Evolutionary conservation across 1,140 invertebrate genomes (phyloP).

Genomic region (Goniozus legneri): DNA sequence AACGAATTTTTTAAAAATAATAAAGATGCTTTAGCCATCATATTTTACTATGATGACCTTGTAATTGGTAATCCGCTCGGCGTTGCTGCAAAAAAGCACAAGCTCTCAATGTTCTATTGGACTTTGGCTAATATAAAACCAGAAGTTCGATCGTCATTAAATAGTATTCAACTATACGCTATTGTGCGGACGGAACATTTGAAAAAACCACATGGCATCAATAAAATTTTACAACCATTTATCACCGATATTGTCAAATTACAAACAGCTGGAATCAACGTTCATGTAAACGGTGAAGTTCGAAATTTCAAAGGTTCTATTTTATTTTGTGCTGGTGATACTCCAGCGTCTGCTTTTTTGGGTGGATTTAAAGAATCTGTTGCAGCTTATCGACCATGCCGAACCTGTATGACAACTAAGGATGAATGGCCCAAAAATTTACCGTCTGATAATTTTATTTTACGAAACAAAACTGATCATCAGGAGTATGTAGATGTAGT

Average conservation of each 20-base stretch:
- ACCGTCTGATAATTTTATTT: constrained; percentile 4
- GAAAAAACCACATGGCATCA: neutral
- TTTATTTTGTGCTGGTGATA: constrained; percentile 24
- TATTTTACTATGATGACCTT: constrained; percentile 9
- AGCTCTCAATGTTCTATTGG: constrained; percentile 6
- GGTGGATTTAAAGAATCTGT: constrained; percentile 29
- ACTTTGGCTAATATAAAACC: constrained; percentile 2
- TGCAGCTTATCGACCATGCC: constrained; percentile 21
- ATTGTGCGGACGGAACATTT: constrained; percentile 3
- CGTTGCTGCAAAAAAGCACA: neutral
- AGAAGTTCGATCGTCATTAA: neutral
- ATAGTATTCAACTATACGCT: constrained; percentile 4
- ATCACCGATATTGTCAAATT: constrained; percentile 7
- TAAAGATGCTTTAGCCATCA: constrained; percentile 12
- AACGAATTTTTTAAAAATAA: constrained; percentile 18
- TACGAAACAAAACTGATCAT: constrained; percentile 9
- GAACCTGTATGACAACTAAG: constrained; percentile 18
- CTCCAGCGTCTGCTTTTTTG: constrained; percentile 19
- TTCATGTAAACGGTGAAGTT: neutral
- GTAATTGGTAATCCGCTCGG: constrained; percentile 3
- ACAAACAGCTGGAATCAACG: constrained; percentile 12
- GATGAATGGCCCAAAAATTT: neutral
- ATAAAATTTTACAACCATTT: constrained; percentile 1
- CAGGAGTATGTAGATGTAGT: constrained; percentile 10
- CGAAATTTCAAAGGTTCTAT: constrained; percentile 20